Evolutionary conservation across 1,140 invertebrate genomes (phyloP).

Genomic region (Heliconius hermathena): DNA sequence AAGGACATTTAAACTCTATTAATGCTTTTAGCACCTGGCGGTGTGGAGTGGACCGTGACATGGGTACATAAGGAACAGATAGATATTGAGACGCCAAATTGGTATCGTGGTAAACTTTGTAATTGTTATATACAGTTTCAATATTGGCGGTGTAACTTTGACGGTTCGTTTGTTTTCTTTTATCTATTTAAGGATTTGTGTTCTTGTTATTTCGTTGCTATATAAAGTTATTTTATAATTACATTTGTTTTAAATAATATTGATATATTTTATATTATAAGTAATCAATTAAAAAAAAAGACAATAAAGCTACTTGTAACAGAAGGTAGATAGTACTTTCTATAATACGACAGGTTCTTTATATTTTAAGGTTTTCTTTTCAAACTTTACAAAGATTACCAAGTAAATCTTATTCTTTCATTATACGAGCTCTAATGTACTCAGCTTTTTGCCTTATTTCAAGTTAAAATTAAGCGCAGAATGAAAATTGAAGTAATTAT

Average conservation of each 20-base stretch:
- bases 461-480: background rate
- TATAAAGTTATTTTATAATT: background rate
- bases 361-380: too few species aligned
- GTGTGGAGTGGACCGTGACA: slow-evolving; percentile 64
- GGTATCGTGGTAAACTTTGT: slow-evolving; percentile 25
- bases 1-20: slow-evolving; percentile 71
- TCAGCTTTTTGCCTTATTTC: background rate
- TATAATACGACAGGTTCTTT: too few species aligned
- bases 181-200: background rate
- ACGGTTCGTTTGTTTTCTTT: background rate
- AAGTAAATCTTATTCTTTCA: slow-evolving; percentile 5
- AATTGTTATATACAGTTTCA: slow-evolving; percentile 26
- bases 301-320: too few species aligned
- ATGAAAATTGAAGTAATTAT: slow-evolving; percentile 5
- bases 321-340: too few species aligned
- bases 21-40: slow-evolving; percentile 71
- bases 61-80: slow-evolving; percentile 50
- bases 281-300: too few species aligned
- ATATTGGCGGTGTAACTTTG: slow-evolving; percentile 3
- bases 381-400: background rate
- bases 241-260: background rate
- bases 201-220: background rate
- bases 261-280: background rate
- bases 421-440: background rate
- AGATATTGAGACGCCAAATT: slow-evolving; percentile 35